Evolutionary conservation across 2,888 invertebrate species (phyloP).

Genomic region (Zelleria hepariella): DNA sequence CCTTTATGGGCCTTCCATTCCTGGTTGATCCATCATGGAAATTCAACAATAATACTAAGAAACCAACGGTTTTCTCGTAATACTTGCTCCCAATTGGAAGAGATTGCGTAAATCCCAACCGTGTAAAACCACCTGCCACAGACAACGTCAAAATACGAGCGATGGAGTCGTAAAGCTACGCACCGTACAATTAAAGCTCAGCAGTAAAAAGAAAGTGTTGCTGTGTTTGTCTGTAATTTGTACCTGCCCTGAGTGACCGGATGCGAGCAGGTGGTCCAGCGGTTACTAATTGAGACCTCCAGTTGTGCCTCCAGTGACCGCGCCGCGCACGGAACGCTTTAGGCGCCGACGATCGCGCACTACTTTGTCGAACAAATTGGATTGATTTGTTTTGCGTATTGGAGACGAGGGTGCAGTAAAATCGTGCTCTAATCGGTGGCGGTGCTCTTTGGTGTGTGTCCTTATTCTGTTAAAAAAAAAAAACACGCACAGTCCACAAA

Average conservation of each 20-base stretch:
- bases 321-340: not conserved
- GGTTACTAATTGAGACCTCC: slow-evolving; percentile 4
- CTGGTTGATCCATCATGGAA: too few species aligned
- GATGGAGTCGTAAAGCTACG: not conserved
- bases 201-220: not conserved
- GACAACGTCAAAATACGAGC: not conserved
- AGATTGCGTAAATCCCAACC: not conserved
- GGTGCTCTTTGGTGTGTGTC: too few species aligned
- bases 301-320: too few species aligned
- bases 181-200: not conserved
- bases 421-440: not conserved
- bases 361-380: not conserved
- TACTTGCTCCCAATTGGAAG: too few species aligned
- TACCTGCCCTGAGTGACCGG: not conserved
- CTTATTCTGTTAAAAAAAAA: too few species aligned
- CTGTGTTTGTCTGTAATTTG: not conserved
- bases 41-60: too few species aligned
- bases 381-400: not conserved
- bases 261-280: slow-evolving; percentile 1
- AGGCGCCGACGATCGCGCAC: not conserved
- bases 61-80: too few species aligned
- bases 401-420: not conserved
- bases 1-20: too few species aligned
- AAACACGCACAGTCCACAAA: too few species aligned
- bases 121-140: not conserved